Base-by-base conservation (phyloP, 2,797 vertebrate species). In the Iguana delicatissima region DNA sequence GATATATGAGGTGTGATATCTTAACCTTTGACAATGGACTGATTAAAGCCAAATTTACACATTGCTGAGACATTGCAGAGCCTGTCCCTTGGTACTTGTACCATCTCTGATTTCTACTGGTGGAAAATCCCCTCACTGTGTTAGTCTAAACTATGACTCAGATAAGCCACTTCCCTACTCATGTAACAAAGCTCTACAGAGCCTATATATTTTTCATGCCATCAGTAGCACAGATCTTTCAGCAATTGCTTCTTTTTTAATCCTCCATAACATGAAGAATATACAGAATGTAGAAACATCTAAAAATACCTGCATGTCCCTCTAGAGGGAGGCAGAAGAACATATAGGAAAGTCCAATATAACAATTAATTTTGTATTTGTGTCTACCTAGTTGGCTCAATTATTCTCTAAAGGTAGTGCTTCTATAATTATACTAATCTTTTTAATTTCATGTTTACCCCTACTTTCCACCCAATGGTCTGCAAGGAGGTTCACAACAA, bases 251-350 rank as follows among this genome's bases (percentile, higher is more conserved):
- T 55, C 73, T 29, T 55, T n/a, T 24, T 29, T 22, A 46, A 6
- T n/a, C 69, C 59, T 76, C 55, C 16, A 29, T 67, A 87, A 77
- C 8, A 52, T 55, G 64, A 42, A 80, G 38, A 42, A 64, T 67
- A 77, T 29, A 80, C 0, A 8, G 62, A 72, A 86, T 62, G 74
- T 83, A 38, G 42, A 0, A 26, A 52, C 88, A 59, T 91, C 87
- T 83, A 89, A 93, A 85, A 91, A 88, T 91, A 92, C 94, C 88
- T 89, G 82, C 0, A 13, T 38, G 4, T 46, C 93, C 96, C 96
- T 94, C 96, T 95, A 96, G 96, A 94, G 96, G 96, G 96, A 96
- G 93, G 91, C 72, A 96, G 93, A 94, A 93, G 74, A 93, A 94
- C 95, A 82, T 16, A 0, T 35, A 93, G 89, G 86, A 72, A 87